Conservation (phyloP, 2,113 vertebrate species). For the Dermatemys mawii region DNA sequence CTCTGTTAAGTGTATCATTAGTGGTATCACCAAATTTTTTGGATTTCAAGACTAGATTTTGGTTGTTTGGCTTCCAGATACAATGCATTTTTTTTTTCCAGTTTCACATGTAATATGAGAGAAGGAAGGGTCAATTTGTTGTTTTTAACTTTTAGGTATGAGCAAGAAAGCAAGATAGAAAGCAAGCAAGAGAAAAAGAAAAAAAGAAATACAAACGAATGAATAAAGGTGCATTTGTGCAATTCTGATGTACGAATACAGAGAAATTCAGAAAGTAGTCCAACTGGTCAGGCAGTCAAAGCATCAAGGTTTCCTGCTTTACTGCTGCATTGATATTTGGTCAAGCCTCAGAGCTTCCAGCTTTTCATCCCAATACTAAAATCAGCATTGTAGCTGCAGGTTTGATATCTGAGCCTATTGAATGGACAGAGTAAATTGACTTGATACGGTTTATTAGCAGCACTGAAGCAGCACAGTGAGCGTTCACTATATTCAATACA, state of each 20-base stretch:
- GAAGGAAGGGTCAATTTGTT: background rate
- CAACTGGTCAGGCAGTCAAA: background rate
- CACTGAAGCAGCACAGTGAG: conserved; percentile 22
- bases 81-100: background rate
- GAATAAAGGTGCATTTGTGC: background rate
- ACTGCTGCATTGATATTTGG: background rate
- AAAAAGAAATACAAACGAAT: background rate
- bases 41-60: background rate
- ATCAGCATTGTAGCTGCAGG: background rate
- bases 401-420: conserved; percentile 13
- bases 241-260: background rate
- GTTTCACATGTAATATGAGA: background rate
- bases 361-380: conserved; percentile 5
- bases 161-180: background rate
- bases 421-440: conserved; percentile 38
- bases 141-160: background rate
- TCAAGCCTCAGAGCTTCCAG: background rate
- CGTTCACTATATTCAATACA: conserved; percentile 5
- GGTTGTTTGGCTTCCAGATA: background rate
- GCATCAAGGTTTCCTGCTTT: background rate
- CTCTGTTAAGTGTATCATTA: background rate
- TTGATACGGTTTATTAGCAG: conserved; percentile 11
- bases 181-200: background rate
- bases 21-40: background rate
- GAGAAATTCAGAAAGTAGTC: background rate